Evolutionary conservation across 2,113 vertebrate genomes (phyloP), one percentile per base, ranked within the genome.

Genomic region (Seriola aureovittata): DNA sequence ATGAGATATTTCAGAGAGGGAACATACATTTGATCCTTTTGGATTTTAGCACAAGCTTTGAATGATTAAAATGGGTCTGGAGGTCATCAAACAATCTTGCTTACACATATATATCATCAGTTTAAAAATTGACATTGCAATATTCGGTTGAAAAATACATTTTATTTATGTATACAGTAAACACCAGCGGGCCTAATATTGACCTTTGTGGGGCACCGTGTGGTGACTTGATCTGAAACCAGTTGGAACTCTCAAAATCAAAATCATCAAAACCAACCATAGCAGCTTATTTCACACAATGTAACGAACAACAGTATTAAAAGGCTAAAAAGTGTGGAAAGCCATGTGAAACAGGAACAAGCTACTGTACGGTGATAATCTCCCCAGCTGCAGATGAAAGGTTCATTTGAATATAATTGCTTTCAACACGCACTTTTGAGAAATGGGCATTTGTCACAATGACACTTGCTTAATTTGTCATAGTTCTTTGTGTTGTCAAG

Each of bases 401-500:
- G 82, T 92, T 93, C 75, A 92, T 93, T 90, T 87, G 81, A 90
- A 91, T 89, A 81, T 89, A 92, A 94, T 93, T 92, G 91, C 87
- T 85, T 89, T 82, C 59, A 78, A 66, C 63, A 86, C 44, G 69
- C 62, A 38, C 71, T 50, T 68, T 88, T 81, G 71, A 90, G 68
- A 80, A 91, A 88, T 34, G 85, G 86, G 80, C 82, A 88, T 91
- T 93, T 89, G 81, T 88, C 82, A 89, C 60, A 70, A 79, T 87
- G 83, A 71, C 88, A 91, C 76, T 84, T 82, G 84, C 92, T 89
- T 71, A 91, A 87, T 87, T 76, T 75, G 82, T 78, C 50, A 65
- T 29, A 76, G 54, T 50, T 70, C 55, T 72, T 81, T 78, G 23
- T 60, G 34, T 70, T 84, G 57, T 55, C 77, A 89, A 66, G 87